Evolutionary conservation across 1,140 invertebrate species (phyloP).

Genomic region (Choristoneura fumiferana): DNA sequence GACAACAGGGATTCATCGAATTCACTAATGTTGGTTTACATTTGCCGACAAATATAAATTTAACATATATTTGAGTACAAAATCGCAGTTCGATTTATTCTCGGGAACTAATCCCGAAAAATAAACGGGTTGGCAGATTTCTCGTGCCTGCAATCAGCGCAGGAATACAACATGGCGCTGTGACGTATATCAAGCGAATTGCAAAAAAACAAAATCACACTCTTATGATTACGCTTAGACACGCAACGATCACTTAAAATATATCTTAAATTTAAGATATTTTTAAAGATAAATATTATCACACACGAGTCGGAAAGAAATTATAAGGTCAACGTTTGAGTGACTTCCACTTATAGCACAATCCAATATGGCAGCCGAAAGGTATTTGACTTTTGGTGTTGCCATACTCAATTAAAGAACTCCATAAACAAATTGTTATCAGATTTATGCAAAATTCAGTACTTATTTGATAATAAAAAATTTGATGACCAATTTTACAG

Average conservation of each 20-base stretch:
- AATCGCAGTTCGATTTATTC: slow-evolving; percentile 76
- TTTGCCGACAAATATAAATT: slow-evolving; percentile 77
- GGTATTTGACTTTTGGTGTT: slow-evolving; percentile 59
- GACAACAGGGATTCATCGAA: slow-evolving; percentile 72
- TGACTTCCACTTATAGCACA: slow-evolving; percentile 66
- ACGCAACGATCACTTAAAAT: slow-evolving; percentile 41
- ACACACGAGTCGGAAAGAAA: slow-evolving; percentile 47
- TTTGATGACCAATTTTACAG: no score
- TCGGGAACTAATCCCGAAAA: slow-evolving; percentile 75
- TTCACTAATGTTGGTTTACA: slow-evolving; percentile 70
- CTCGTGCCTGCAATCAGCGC: slow-evolving; percentile 78
- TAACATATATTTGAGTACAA: slow-evolving; percentile 78
- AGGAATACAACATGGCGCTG: slow-evolving; percentile 79
- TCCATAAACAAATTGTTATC: neutral
- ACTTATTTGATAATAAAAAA: no score
- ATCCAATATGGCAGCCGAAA: slow-evolving; percentile 72
- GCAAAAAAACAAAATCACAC: slow-evolving; percentile 52
- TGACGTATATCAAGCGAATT: slow-evolving; percentile 76
- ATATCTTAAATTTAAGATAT: slow-evolving; percentile 41
- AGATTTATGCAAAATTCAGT: neutral
- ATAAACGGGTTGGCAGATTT: slow-evolving; percentile 78
- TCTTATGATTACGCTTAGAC: slow-evolving; percentile 36
- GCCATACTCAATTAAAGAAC: slow-evolving; percentile 27
- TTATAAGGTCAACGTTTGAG: slow-evolving; percentile 68
- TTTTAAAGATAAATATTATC: slow-evolving; percentile 40